Base-by-base conservation (phyloP, 2,113 vertebrate species). In the Chrysemys picta region DNA sequence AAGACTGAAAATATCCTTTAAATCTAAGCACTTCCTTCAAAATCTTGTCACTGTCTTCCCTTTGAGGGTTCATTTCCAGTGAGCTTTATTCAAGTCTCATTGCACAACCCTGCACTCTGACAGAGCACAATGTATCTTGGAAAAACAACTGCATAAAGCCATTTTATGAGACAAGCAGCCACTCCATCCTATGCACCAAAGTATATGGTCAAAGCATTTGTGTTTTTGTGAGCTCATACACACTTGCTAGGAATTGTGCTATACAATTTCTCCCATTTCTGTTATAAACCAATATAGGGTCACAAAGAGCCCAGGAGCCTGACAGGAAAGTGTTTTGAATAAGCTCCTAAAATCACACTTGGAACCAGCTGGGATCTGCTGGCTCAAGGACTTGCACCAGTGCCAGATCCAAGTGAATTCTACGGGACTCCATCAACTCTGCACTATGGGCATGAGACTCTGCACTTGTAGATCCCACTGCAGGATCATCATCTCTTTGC, bases 1-100 rank as follows among this genome's bases (percentile, higher is more conserved):
- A 85, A 91, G 91, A 82, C 4, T 2, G 56, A 87, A 91, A 80
- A 59, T 6, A 47, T 7, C 69, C 49, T 50, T 79, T 89, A 85
- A 53, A 87, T 54, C 16, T 31, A 94, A 57, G 65, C 35, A 69
- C 25, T 25, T 85, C 50, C 29, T 90, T 52, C 45, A 38, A 13
- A 29, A 82, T 45, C 72, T 76, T n/a, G n/a, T 72, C n/a, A 45
- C 19, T 76, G 3, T 27, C 24, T 27, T 76, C 38, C 65, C 35
- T 72, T 72, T 76, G 21, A 45, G 72, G 42, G 24, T 25, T 45
- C 38, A 76, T 45, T 27, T 25, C 72, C 72, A 76, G 38, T 25
- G 11, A 45, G 11, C 6, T 76, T 42, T 19, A 72, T 42, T n/a
- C 8, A 45, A 45, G 38, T 10, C 19, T 45, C 38, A 6, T 45